These are phyloP conservation scores for Dryadula phaetusa DNA, from an alignment of 2,888 invertebrate genomes.

Conservation along the genomic window DNA sequence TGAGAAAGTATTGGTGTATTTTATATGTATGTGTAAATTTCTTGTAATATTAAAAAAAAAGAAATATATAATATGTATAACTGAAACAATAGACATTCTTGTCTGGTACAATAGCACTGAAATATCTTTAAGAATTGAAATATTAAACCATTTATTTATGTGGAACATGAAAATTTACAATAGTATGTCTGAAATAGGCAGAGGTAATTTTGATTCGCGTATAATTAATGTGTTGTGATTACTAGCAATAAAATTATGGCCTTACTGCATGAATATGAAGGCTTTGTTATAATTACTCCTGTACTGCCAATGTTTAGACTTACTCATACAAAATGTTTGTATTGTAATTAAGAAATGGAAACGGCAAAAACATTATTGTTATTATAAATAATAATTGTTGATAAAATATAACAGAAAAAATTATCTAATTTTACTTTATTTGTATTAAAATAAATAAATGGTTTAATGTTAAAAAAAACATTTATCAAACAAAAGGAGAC, in stretches of 20 bases:
- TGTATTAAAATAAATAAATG: conserved; percentile 13
- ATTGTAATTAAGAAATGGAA: conserved; percentile 2
- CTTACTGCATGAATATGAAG: not conserved
- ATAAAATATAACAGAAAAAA: not conserved
- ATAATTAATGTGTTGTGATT: conserved; percentile 17
- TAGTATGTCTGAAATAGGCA: conserved; percentile 1
- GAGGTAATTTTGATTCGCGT: conserved; percentile 4
- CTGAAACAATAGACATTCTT: not conserved
- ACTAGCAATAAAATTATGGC: conserved; percentile 17
- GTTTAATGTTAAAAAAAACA: conserved; percentile 1
- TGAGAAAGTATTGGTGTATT: not conserved
- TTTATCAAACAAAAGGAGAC: not conserved
- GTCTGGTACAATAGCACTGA: conserved; percentile 2
- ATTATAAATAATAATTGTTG: conserved; percentile 3
- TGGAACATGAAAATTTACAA: not conserved
- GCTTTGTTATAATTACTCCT: not conserved
- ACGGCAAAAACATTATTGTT: not conserved
- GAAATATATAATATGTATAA: not conserved
- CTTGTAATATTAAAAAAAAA: not conserved
- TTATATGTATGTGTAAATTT: not conserved
- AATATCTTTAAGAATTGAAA: not conserved
- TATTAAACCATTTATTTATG: conserved; percentile 15
- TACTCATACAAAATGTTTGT: conserved; percentile 3
- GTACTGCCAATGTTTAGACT: conserved; percentile 5
- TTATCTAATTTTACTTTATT: not conserved